Conservation (phyloP, 2,888 invertebrate species). For the Apodemia zela region DNA sequence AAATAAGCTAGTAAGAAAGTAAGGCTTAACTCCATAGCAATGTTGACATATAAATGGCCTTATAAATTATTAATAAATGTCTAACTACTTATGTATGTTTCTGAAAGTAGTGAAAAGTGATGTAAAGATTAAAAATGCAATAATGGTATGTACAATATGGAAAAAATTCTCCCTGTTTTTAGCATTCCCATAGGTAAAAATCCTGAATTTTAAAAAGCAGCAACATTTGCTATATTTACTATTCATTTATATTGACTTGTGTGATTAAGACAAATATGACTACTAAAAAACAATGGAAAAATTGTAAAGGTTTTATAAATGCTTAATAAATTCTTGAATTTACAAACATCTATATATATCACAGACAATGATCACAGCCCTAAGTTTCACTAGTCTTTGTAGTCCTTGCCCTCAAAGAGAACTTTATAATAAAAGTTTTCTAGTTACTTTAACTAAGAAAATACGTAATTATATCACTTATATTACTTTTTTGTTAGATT, state of each 20-base stretch:
- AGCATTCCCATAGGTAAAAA: too few species aligned
- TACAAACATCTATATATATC: conserved; percentile 14
- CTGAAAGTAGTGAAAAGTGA: too few species aligned
- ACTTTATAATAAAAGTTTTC: background rate
- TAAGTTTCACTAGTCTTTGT: conserved; percentile 4
- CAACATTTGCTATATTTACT: background rate
- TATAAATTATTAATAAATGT: too few species aligned
- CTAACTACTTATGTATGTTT: too few species aligned
- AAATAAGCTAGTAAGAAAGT: too few species aligned
- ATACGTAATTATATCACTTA: background rate
- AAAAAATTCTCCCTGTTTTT: too few species aligned
- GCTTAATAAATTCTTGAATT: conserved; percentile 3
- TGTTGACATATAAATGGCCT: too few species aligned
- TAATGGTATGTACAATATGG: too few species aligned
- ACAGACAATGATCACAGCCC: conserved; percentile 12
- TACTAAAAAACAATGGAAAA: conserved; percentile 6
- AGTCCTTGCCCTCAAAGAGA: background rate
- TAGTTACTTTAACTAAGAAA: background rate
- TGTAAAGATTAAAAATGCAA: too few species aligned
- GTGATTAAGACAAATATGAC: background rate
- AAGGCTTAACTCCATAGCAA: too few species aligned
- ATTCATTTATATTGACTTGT: background rate
- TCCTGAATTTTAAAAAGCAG: background rate
- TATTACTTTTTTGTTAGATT: background rate
- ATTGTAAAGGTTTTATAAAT: conserved; percentile 11